These are phyloP conservation scores for Lepetodrilus schrolli DNA, from an alignment of 2,888 invertebrate species.

Conservation along the genomic window DNA sequence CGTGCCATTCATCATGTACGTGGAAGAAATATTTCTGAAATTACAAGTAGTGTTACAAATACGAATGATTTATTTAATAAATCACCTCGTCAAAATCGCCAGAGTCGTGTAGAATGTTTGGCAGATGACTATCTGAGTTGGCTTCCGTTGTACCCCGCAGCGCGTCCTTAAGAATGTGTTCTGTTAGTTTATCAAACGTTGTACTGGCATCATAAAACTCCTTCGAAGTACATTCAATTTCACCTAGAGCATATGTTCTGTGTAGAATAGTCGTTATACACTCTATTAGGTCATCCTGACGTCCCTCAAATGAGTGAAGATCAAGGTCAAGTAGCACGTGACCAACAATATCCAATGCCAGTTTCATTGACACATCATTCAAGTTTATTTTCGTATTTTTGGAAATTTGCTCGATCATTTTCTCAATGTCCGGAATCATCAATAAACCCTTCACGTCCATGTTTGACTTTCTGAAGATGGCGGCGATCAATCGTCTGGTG, in stretches of 20 bases:
- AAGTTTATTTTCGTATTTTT: conserved; percentile 44
- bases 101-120: not conserved
- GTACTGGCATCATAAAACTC: conserved; percentile 48
- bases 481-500: conserved; percentile 50
- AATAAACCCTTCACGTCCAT: conserved; percentile 46
- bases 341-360: conserved; percentile 57
- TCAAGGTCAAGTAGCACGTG: conserved; percentile 55
- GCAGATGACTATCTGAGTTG: conserved; percentile 28
- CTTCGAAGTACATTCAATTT: conserved; percentile 35
- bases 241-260: conserved; percentile 51
- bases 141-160: conserved; percentile 42
- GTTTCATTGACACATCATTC: conserved; percentile 47
- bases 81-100: not conserved
- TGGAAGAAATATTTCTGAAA: not conserved
- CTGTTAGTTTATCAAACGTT: conserved; percentile 45
- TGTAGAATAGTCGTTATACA: conserved; percentile 54
- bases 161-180: conserved; percentile 45
- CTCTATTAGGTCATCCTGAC: conserved; percentile 45
- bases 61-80: not conserved
- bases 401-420: conserved; percentile 47
- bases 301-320: conserved; percentile 49
- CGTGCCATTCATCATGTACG: not conserved
- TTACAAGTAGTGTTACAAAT: not conserved
- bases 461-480: conserved; percentile 51
- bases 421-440: conserved; percentile 50